Base-by-base conservation (phyloP, 2,888 invertebrate species). In the Sarcophaga rosellei region DNA sequence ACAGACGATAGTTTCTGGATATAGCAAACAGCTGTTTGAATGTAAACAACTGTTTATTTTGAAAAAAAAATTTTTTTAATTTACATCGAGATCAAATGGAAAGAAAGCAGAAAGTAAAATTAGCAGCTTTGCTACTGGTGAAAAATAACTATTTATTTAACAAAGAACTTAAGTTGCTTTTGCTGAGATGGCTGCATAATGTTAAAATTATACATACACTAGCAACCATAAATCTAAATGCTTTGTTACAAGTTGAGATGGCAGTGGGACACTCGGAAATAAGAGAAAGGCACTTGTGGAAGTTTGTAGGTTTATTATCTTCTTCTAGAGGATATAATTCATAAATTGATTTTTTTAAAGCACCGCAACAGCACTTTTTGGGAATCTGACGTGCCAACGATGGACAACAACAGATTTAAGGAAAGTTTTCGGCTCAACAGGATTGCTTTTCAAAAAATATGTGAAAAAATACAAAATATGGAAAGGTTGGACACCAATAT, bases 401-500 rank as follows among this genome's bases (percentile, higher is more conserved):
- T 25, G 25, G 25, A 25, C 25, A 25, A 25, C 25, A 25, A 23
- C 44, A 20, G 70, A 63, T 79, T 81, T 68, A 81, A 81, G 47
- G 66, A 81, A 44, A 53, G 74, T 68, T 81, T 81, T 81, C 74
- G n/a, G n/a, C n/a, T n/a, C n/a, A n/a, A n/a, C n/a, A n/a, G n/a
- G n/a, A n/a, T n/a, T n/a, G n/a, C n/a, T n/a, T n/a, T n/a, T n/a
- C n/a, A n/a, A n/a, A n/a, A n/a, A n/a, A n/a, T n/a, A n/a, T n/a
- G n/a, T n/a, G 74, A 59, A 63, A 75, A 65, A 72, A 70, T 76
- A 5, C 4, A 77, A 70, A 66, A 23, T 59, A 77, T 77, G 6
- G 63, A 63, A 15, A 75, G 17, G 70, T 62, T 65, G 23, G 23
- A 23, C 23, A 23, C 23, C 23, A 23, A 23, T 23, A 25, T 25